Base-by-base conservation (phyloP, 2,888 invertebrate species). In the Cancer borealis region DNA sequence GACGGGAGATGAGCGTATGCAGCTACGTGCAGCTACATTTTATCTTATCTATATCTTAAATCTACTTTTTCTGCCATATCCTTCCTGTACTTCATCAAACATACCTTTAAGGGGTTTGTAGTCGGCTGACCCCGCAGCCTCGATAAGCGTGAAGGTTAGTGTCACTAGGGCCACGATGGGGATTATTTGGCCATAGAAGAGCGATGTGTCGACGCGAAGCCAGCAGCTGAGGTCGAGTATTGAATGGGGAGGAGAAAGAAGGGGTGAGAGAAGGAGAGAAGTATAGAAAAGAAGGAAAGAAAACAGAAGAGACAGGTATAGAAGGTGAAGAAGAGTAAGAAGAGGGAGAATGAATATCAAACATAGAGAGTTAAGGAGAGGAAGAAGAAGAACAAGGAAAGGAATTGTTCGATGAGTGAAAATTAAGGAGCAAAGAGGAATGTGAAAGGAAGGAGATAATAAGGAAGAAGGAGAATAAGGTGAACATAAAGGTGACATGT, bases 121-220 rank as follows among this genome's bases (percentile, higher is more conserved):
- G 49, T 96, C 95, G 3, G 96, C 96, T 10, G 96, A 96, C 30
- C 96, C 96, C 1, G 96, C 96, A 10, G 96, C 96, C 93, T 96
- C 96, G 2, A 96, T 96, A 94, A 96, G 93, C 12, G 96, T 95
- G 91, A 96, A 96, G 47, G 96, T 96, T 47, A 96, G 66, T 10
- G 96, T 94, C 60, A 96, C 96, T 26, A 96, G 84, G 14, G 92
- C 46, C 26, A 96, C 93, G 26, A 96, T 95, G 6, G 96, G 96
- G 5, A 96, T 95, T 26, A 95, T 73, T n/a, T 96, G 93, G 8
- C 96, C 96, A 12, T 96, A 94, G 84, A 96, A 95, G 12, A 96
- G 92, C 10, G 95, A 90, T 21, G 95, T 96, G 95, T 96, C 96
- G 96, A 96, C 96, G 93, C 96, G 96, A 8, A 96, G 93, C 96